Evolutionary conservation across 2,888 invertebrate genomes (phyloP), one percentile per base, ranked within the genome.

Genomic region (Lasius fuliginosus): DNA sequence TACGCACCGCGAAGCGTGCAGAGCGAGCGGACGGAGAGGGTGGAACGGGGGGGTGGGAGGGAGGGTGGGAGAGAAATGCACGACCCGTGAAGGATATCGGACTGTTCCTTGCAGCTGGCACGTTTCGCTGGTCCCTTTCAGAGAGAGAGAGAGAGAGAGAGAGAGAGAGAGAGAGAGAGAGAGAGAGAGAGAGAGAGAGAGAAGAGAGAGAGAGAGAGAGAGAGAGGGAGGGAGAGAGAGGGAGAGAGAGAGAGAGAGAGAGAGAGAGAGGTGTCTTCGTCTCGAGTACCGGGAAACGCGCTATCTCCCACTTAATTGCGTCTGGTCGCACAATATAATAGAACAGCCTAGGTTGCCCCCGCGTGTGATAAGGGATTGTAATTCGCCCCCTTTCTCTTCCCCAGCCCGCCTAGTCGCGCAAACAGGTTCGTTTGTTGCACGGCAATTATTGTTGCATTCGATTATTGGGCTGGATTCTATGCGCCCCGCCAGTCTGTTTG

Each of bases 311-410:
- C 85, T 90, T 90, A 90, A 90, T 90, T 90, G 88, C 88, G 87
- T 90, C 90, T 90, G 90, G 85, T 76, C 84, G 87, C 87, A 83
- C 88, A 84, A 73, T 90, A 88, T 90, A 90, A 90, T 83, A 84
- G 88, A 83, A 81, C 49, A 74, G 49, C 65, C 33, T 46, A 33
- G 68, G 82, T 81, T 82, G 77, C 65, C 11, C 81, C 83, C 87
- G 81, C 79, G 85, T 84, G 82, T 84, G 89, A 90, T 89, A 89
- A 90, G 89, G 84, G 84, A 90, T 15, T 82, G 81, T 77, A 46
- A 30, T 71, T 9, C 56, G 8, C 60, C 0, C 15, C 33, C n/a
- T 15, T n/a, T 18, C 53, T 18, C 4, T 27, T 30, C 1, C 40
- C 1, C 4, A 23, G 23, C 23, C 23, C 23, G 23, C 30, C 30